Base-by-base conservation (phyloP, 2,888 invertebrate species). In the Phrixothrix hirtus region DNA sequence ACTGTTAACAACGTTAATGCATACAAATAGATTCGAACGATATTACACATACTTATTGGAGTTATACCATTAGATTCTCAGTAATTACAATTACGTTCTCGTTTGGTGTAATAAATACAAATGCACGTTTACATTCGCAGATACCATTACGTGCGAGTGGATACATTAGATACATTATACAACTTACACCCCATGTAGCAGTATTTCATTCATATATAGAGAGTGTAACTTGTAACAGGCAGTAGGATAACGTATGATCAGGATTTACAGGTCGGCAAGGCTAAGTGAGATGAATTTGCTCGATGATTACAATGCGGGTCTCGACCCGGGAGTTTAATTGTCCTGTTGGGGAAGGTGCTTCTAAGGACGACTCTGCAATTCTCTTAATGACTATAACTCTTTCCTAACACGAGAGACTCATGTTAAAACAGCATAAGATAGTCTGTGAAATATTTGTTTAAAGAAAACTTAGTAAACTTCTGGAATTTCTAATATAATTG, bases 301-400 rank as follows among this genome's bases (percentile, higher is more conserved):
- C 48, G 49, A 57, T 57, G 53, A 57, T 57, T 57, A 53, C 57
- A 46, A 57, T 57, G 57, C 57, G 53, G 57, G 57, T 57, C 53
- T 53, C 48, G 49, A 53, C 49, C 57, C 53, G 39, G 45, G 53
- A 57, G 48, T 57, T 53, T 57, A 57, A 57, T 57, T 57, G 52
- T 53, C 53, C 57, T 57, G 49, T 42, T 29, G 50, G 45, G 53
- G 44, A 49, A 49, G 48, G 48, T 48, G 46, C 47, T 52, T 48
- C 43, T 52, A 53, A 52, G 48, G 47, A 46, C 43, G 43, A 44
- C 45, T 42, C 36, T 37, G 38, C 46, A 52, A 52, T 56, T 52
- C 51, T 46, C 55, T 51, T 51, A 55, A 55, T 52, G 51, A 55
- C 48, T 30, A 37, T 46, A 46, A 55, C 44, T 55, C 50, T 50